These are phyloP conservation scores for Bostrychus sinensis DNA, from an alignment of 2,113 vertebrate genomes.

Conservation along the genomic window DNA sequence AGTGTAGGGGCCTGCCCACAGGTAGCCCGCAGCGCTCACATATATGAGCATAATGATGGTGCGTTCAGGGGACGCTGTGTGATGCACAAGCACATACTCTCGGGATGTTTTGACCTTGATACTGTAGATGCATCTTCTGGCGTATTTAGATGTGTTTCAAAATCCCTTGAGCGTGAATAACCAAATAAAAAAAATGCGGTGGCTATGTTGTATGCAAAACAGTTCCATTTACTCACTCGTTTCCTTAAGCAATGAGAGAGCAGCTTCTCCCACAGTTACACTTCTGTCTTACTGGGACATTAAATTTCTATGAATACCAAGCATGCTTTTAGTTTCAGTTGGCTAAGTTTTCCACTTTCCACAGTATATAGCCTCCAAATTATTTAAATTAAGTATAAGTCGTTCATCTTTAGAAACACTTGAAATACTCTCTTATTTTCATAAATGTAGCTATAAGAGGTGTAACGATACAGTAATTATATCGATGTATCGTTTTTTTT, in stretches of 20 bases:
- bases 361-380: slow-evolving; percentile 5
- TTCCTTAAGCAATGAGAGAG: slow-evolving; percentile 40
- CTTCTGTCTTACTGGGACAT: slow-evolving; percentile 21
- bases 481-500: no score
- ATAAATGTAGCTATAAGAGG: no score
- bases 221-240: slow-evolving; percentile 12
- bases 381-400: neutral
- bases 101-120: slow-evolving; percentile 40
- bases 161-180: slow-evolving; percentile 53
- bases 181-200: slow-evolving; percentile 20
- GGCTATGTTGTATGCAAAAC: slow-evolving; percentile 64
- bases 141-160: slow-evolving; percentile 42
- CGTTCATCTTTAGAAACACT: neutral
- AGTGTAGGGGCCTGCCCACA: slow-evolving; percentile 16
- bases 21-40: slow-evolving; percentile 36
- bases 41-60: slow-evolving; percentile 15
- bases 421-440: neutral
- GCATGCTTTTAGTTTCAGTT: slow-evolving; percentile 23
- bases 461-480: no score
- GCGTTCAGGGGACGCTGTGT: slow-evolving; percentile 17
- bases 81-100: slow-evolving; percentile 24
- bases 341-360: slow-evolving; percentile 13
- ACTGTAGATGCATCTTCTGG: slow-evolving; percentile 28
- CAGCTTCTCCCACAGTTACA: slow-evolving; percentile 17
- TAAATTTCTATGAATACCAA: slow-evolving; percentile 52